Evolutionary conservation across 2,888 invertebrate species (phyloP), one percentile per base, ranked within the genome.

Genomic region (Xanthia icteritia): DNA sequence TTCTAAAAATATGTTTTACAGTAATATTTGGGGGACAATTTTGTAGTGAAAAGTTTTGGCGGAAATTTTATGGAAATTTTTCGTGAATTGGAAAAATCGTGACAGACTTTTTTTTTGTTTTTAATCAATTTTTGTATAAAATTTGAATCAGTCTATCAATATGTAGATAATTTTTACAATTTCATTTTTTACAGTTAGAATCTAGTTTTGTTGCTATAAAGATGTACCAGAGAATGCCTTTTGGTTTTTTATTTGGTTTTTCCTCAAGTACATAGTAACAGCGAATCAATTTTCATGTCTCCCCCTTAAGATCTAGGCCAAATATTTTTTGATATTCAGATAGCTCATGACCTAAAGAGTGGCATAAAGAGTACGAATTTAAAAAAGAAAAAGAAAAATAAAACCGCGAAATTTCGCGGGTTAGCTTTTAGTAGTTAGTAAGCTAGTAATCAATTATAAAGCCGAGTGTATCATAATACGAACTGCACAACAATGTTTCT

Each of bases 1-100:
- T 88, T 88, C 83, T 86, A 86, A 85, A 90, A 87, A 88, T 89
- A 89, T 86, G 84, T 85, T 85, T 83, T 76, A 65, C 73, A 75
- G 67, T 84, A 82, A 84, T 83, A 83, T 82, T 64, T 81, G 76
- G 39, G 73, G 65, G 48, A 69, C 68, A 64, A 15, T 76, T 4
- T 0, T 54, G 45, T 9, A 39, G 45, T 64, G 27, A 64, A 84
- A 74, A 76, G 15, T 65, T 83, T 56, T 64, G 60, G n/a, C 13
- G 61, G 71, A 64, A 73, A 73, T 54, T 84, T 72, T 60, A 5
- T 54, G 15, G 13, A 1, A 31, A 15, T 73, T 63, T 31, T 74
- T 71, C 13, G 60, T 70, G 64, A 70, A 72, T 72, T 73, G 45
- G 27, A n/a, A 60, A 70, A 15, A 23, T 45, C 0, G 31, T 9